These are phyloP conservation scores for Phocides pigmalion DNA, from an alignment of 1,140 invertebrate genomes.

Conservation along the genomic window DNA sequence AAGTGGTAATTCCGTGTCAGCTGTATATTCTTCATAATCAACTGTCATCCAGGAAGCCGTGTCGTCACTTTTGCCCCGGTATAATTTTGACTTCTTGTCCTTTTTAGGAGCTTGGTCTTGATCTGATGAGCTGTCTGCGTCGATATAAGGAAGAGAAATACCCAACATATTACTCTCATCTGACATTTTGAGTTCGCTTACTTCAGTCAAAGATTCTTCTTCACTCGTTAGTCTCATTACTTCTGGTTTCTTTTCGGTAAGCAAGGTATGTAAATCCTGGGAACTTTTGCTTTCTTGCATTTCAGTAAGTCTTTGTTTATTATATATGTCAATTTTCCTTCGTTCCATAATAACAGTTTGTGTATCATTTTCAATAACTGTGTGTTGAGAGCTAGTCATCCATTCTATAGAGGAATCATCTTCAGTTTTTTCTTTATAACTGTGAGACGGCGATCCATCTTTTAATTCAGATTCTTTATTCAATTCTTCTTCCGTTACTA, in stretches of 20 bases:
- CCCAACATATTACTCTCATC: conserved; percentile 78
- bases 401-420: conserved; percentile 78
- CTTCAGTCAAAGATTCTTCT: conserved; percentile 87
- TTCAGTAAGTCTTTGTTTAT: conserved; percentile 77
- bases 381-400: conserved; percentile 75
- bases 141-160: conserved; percentile 75
- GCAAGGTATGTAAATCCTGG: conserved; percentile 60
- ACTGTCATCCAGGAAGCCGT: conserved; percentile 86
- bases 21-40: conserved; percentile 86
- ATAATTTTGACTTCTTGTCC: conserved; percentile 54
- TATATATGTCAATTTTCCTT: conserved; percentile 84
- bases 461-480: conserved; percentile 67
- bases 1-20: conserved; percentile 67
- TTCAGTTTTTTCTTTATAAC: conserved; percentile 75
- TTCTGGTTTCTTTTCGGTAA: conserved; percentile 69
- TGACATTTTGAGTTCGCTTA: conserved; percentile 84
- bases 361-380: conserved; percentile 84
- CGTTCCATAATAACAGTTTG: conserved; percentile 86
- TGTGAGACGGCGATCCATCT: conserved; percentile 69
- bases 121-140: conserved; percentile 82
- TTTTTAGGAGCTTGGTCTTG: conserved; percentile 78
- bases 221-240: conserved; percentile 84
- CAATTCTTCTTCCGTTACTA: conserved; percentile 63
- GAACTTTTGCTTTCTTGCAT: conserved; percentile 69
- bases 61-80: conserved; percentile 85